phyloP scores from a whole-genome alignment of 2,888 invertebrate genomes.

The Xylocampa areola region DNA sequence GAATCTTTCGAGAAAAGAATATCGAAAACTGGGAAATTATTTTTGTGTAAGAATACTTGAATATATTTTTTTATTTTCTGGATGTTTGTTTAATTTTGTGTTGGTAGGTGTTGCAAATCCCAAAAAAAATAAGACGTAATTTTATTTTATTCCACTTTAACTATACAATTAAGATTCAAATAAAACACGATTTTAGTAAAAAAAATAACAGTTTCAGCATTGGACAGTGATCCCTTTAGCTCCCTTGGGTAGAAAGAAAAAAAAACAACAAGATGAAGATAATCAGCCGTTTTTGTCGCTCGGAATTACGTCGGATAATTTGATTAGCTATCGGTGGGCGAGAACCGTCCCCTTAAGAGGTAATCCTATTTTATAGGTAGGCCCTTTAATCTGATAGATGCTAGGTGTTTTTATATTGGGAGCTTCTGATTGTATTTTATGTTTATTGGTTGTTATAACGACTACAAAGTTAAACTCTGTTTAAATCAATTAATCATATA shows the following conservation, averaged over 20 bases:
- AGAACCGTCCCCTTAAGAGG: constrained; percentile 80
- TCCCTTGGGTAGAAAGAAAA: constrained; percentile 72
- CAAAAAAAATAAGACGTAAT: constrained; percentile 9
- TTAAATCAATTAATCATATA: constrained; percentile 24
- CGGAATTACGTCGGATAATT: constrained; percentile 84
- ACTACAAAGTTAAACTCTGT: constrained; percentile 12
- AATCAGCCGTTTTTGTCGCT: constrained; percentile 86
- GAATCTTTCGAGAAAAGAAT: not conserved
- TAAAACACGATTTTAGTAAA: constrained; percentile 54
- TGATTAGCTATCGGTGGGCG: constrained; percentile 85
- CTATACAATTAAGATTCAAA: constrained; percentile 50
- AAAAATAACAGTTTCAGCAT: constrained; percentile 67
- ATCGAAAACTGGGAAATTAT: not conserved
- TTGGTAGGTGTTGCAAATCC: not conserved
- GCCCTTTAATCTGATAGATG: constrained; percentile 76
- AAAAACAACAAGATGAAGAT: constrained; percentile 76
- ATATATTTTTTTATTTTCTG: not conserved
- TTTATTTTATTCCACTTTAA: constrained; percentile 19
- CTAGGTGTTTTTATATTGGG: constrained; percentile 66
- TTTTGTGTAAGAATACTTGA: too few species aligned
- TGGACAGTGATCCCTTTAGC: constrained; percentile 76
- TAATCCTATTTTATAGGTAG: constrained; percentile 82
- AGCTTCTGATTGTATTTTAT: constrained; percentile 59
- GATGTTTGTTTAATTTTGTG: not conserved
- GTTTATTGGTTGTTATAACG: constrained; percentile 49